These are phyloP conservation scores for Lasioglossum villosulum DNA, from an alignment of 2,888 invertebrate species.

Conservation along the genomic window DNA sequence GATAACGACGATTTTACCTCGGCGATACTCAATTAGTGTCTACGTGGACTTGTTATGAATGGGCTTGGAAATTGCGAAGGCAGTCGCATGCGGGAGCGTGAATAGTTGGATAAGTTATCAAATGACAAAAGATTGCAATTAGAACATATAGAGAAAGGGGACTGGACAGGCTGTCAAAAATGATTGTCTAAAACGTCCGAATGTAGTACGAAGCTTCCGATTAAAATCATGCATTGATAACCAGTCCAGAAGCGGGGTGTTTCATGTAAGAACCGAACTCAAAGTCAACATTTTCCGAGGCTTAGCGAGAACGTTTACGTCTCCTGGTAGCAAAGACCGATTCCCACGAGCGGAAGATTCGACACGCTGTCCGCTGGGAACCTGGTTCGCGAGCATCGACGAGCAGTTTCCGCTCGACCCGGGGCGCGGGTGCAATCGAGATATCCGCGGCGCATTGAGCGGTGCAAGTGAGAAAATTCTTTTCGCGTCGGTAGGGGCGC, in stretches of 20 bases:
- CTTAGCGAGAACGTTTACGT: neutral
- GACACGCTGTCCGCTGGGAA: neutral
- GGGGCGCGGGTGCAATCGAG: constrained; percentile 36
- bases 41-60: neutral
- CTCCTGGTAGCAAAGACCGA: neutral
- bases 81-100: neutral
- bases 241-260: neutral
- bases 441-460: constrained; percentile 48
- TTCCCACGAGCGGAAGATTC: constrained; percentile 33
- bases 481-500: constrained; percentile 30
- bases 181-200: too few species aligned
- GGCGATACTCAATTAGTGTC: neutral
- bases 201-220: too few species aligned
- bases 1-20: neutral
- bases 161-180: neutral
- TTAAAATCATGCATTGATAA: neutral
- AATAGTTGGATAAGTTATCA: neutral
- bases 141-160: neutral
- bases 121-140: neutral
- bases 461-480: constrained; percentile 74
- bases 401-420: neutral
- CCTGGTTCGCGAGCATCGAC: neutral
- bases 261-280: neutral
- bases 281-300: neutral
- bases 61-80: neutral